These are phyloP conservation scores for Hesperophylax magnus DNA, from an alignment of 1,140 invertebrate species.

Conservation along the genomic window DNA sequence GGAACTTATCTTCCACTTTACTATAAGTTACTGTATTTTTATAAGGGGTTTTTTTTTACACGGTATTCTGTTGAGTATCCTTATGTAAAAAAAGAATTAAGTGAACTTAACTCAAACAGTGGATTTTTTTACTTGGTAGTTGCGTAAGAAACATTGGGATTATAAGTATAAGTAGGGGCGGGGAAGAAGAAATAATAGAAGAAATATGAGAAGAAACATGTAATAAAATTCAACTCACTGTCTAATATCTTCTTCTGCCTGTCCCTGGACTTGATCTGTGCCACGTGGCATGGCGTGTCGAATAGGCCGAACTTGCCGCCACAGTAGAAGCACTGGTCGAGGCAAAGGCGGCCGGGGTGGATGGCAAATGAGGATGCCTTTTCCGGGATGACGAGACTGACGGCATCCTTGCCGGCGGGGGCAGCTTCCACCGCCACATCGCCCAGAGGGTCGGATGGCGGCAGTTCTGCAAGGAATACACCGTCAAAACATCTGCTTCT, in stretches of 20 bases:
- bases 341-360: conserved; percentile 83
- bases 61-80: no score
- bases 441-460: conserved; percentile 62
- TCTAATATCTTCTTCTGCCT: conserved; percentile 82
- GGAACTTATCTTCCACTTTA: no score
- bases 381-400: conserved; percentile 85
- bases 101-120: no score
- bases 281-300: conserved; percentile 88
- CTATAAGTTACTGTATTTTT: no score
- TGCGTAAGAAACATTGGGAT: no score
- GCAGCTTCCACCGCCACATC: conserved; percentile 66
- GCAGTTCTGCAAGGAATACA: conserved; percentile 59
- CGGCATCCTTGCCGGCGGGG: conserved; percentile 71
- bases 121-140: no score
- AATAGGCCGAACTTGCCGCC: conserved; percentile 87
- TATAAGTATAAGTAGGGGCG: no score
- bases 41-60: no score
- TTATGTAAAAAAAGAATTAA: no score
- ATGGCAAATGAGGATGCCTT: conserved; percentile 89
- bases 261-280: conserved; percentile 85
- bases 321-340: conserved; percentile 88
- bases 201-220: no score
- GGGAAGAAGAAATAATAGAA: no score
- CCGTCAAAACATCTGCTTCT: conserved; percentile 5
- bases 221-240: conserved; percentile 66